phyloP scores from a whole-genome alignment of 1,140 invertebrate species.

The Luehdorfia chinensis region DNA sequence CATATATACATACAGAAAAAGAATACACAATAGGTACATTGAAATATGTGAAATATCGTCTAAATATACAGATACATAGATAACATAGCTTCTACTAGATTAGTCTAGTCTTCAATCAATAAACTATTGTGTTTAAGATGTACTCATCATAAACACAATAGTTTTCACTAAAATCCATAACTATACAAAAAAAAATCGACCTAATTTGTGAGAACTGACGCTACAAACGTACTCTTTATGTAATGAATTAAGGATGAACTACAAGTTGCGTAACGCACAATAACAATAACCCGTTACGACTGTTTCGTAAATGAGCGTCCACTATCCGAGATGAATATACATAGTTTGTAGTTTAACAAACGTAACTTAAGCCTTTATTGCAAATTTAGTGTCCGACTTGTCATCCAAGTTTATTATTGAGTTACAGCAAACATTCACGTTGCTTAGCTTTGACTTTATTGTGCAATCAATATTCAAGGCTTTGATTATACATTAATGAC shows the following conservation, averaged over 20 bases:
- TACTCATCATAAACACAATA: no score
- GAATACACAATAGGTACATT: no score
- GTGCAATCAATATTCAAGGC: constrained; percentile 8
- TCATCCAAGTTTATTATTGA: constrained; percentile 18
- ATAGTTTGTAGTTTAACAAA: constrained; percentile 12
- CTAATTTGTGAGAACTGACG: constrained; percentile 6
- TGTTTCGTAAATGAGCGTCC: constrained; percentile 12
- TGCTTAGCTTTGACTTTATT: constrained; percentile 6
- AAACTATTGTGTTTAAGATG: no score
- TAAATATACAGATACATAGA: no score
- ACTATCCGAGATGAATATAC: constrained; percentile 13
- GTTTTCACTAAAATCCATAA: no score
- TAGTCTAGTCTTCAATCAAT: no score
- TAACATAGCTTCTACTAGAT: no score
- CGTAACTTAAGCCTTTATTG: constrained; percentile 16
- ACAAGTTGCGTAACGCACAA: constrained; percentile 14
- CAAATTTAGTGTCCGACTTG: constrained; percentile 15
- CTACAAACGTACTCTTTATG: constrained; percentile 10
- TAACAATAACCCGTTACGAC: constrained; percentile 9
- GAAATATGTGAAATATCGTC: no score
- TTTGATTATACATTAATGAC: constrained; percentile 14
- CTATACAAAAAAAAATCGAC: no score
- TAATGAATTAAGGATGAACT: constrained; percentile 12
- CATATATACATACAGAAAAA: no score
- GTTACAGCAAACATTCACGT: constrained; percentile 17